Evolutionary conservation across 1,140 invertebrate species (phyloP).

Genomic region (Atta cephalotes): DNA sequence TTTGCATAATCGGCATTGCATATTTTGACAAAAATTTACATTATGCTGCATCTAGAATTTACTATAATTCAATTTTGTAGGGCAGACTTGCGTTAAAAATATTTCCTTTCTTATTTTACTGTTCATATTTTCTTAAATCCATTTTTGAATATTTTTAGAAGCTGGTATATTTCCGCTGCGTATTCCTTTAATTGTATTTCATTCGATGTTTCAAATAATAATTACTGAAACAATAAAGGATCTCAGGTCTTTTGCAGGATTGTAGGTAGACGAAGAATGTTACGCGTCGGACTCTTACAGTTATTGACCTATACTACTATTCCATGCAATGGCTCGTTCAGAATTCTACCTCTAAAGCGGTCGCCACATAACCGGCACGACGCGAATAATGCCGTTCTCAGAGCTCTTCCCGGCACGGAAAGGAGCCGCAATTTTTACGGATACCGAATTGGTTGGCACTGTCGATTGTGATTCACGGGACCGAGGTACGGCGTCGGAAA

Average conservation of each 20-base stretch:
- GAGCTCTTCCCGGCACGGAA: slow-evolving; percentile 10
- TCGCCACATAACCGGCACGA: background rate
- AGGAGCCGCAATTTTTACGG: slow-evolving; percentile 72
- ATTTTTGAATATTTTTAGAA: background rate
- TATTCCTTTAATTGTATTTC: background rate
- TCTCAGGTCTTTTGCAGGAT: background rate
- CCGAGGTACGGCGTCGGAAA: slow-evolving; percentile 63
- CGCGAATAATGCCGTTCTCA: slow-evolving; percentile 57
- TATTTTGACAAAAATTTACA: slow-evolving; percentile 9
- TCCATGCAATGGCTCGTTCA: slow-evolving; percentile 14
- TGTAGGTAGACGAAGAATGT: slow-evolving; percentile 6
- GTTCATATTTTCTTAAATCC: background rate
- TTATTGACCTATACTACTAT: slow-evolving; percentile 40
- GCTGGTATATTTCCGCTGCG: background rate
- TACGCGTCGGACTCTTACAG: slow-evolving; percentile 9
- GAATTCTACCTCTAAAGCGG: slow-evolving; percentile 26
- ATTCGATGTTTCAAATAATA: background rate
- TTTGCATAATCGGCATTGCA: background rate
- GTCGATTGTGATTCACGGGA: slow-evolving; percentile 71
- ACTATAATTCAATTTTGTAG: background rate
- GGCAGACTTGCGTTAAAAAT: background rate
- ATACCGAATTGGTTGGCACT: slow-evolving; percentile 53
- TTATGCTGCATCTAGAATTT: background rate
- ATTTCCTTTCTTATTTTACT: background rate
- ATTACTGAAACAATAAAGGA: background rate